Evolutionary conservation across 2,113 vertebrate genomes (phyloP).

Genomic region (Leucopsar rothschildi): DNA sequence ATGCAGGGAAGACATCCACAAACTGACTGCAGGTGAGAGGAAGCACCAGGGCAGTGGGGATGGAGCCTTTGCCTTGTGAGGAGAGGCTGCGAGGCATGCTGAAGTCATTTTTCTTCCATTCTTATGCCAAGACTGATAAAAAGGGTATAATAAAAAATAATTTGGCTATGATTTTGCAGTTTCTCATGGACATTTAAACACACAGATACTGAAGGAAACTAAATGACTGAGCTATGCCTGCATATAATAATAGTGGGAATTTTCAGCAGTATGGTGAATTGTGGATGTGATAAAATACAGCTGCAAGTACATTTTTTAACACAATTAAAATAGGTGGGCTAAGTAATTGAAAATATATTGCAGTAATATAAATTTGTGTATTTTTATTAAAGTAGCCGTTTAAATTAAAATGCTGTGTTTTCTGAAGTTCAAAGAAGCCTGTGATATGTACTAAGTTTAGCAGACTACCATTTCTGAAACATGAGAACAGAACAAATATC

Average conservation of each 20-base stretch:
- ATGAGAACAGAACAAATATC: background rate
- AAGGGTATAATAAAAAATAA: background rate
- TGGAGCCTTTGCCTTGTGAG: background rate
- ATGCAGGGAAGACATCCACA: background rate
- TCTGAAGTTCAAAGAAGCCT: background rate
- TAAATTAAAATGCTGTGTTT: background rate
- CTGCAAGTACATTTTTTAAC: background rate
- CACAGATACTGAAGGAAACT: background rate
- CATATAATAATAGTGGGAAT: background rate
- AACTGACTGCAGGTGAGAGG: background rate
- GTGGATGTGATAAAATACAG: background rate
- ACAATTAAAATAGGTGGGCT: background rate
- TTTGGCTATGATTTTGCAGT: background rate
- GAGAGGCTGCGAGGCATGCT: background rate
- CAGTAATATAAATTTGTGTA: background rate
- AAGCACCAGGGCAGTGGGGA: background rate
- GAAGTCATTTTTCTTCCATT: background rate
- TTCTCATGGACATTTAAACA: background rate
- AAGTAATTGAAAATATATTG: background rate
- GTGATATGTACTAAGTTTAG: background rate
- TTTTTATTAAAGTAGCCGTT: background rate
- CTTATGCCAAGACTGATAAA: background rate
- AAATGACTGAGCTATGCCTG: background rate
- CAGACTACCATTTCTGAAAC: background rate
- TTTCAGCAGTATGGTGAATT: background rate